Evolutionary conservation across 1,140 invertebrate genomes (phyloP), one percentile per base, ranked within the genome.

Genomic region (Drosophila bocqueti): DNA sequence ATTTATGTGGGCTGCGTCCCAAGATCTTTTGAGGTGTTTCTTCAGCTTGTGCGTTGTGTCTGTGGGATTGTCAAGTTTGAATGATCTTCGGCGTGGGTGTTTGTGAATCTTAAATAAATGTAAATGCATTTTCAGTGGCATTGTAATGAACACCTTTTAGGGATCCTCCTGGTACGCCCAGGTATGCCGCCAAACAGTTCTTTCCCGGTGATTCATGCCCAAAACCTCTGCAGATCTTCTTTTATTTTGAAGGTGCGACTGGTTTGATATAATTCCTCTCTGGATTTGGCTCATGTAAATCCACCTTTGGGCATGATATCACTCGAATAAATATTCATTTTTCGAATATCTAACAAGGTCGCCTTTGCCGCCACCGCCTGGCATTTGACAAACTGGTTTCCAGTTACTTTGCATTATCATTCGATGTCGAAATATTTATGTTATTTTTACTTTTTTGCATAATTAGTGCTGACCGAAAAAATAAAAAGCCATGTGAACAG

Each of bases 91-190:
- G 60, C 79, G 83, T 86, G 80, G 83, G 83, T 42, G 83, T 47
- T 3, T 18, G 50, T 45, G 31, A 68, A 72, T 85, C 42, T 43
- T 59, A 85, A 49, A 24, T 29, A 10, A 26, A 81, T 85, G 64
- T 55, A 55, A 57, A 57, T 26, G 36, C 5, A 57, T n/a, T n/a
- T 40, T 26, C 67, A 68, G 15, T 68, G 49, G 24, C 36, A 55
- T 34, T 57, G 80, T 79, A 83, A 69, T 76, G 76, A 86, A 80
- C 63, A 69, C 80, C 83, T 73, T 83, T 73, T 87, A 77, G 46
- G 83, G 71, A 42, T 46, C 34, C 42, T 21, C 54, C 52, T 24
- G 34, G 34, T 60, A 87, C 83, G 83, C 83, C 83, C 83, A 79
- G 83, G 62, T 76, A 82, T 66, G 43, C 47, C 24, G 11, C 0